Percentiles rank a stretch among this genome's conserved stretches.
phyloP scores from a whole-genome alignment of 2,888 invertebrate species.

The Drosophila crucigera region DNA sequence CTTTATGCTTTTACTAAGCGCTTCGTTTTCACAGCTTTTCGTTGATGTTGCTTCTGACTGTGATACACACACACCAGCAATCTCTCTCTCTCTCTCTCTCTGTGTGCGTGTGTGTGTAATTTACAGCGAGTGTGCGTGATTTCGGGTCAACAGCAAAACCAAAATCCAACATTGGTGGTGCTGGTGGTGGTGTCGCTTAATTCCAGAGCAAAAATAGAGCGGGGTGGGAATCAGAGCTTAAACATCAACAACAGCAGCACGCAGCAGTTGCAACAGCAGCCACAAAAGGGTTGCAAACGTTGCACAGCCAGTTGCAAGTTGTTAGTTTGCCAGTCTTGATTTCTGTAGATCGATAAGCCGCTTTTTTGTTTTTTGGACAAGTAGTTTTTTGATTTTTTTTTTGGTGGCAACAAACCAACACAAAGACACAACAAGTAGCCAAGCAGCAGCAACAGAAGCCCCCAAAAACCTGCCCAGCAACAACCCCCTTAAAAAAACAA shows the following conservation, averaged over 20 bases:
- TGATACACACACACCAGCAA: constrained; percentile 38
- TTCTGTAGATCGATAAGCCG: constrained; percentile 58
- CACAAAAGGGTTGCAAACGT: constrained; percentile 27
- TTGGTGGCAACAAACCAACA: constrained; percentile 51
- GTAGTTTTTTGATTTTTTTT: constrained; percentile 6
- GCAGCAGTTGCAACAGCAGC: neutral
- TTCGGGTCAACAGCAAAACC: constrained; percentile 69
- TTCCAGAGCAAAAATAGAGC: constrained; percentile 20
- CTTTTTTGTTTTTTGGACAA: constrained; percentile 13
- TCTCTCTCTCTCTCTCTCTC: neutral
- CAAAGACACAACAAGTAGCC: constrained; percentile 81
- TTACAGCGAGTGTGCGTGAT: constrained; percentile 79
- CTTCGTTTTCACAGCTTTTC: constrained; percentile 71
- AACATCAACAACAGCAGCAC: neutral
- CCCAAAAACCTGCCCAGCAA: constrained; percentile 25
- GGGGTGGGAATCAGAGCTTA: constrained; percentile 25
- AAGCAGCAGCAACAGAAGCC: constrained; percentile 42
- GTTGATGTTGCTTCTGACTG: constrained; percentile 45
- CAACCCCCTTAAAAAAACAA: constrained; percentile 14
- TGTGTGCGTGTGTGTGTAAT: constrained; percentile 57
- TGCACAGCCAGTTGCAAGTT: constrained; percentile 2
- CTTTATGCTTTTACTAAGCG: constrained; percentile 70
- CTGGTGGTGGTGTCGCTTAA: constrained; percentile 49
- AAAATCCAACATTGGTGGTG: constrained; percentile 39
- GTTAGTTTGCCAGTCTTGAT: constrained; percentile 22